These are phyloP conservation scores for Umimayanthus chanpuru DNA, from an alignment of 92 coral and sea anemone species.

Conservation along the genomic window DNA sequence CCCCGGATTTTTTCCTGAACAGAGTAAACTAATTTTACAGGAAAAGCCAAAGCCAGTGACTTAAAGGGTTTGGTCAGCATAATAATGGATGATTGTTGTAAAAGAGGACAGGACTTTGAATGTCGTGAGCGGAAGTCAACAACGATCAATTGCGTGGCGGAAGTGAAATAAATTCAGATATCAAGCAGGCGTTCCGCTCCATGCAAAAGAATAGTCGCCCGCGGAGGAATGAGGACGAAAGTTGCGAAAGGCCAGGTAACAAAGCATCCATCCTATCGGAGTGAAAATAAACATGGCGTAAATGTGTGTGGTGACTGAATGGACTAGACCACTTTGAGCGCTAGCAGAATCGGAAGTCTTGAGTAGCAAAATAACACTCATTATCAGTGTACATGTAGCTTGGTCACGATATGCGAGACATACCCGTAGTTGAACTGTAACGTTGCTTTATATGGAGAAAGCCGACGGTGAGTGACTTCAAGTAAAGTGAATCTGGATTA, in stretches of 20 bases:
- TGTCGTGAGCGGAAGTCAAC: too few species aligned
- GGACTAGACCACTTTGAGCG: background rate
- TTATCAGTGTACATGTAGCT: background rate
- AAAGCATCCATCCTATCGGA: constrained; percentile 9
- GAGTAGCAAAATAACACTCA: background rate
- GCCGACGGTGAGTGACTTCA: background rate
- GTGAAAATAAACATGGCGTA: constrained; percentile 36
- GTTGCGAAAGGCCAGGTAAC: constrained; percentile 9
- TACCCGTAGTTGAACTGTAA: background rate
- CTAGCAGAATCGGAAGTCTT: background rate
- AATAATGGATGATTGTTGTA: too few species aligned
- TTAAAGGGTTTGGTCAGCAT: too few species aligned
- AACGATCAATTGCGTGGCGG: too few species aligned
- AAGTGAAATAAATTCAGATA: too few species aligned
- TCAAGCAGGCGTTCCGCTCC: too few species aligned
- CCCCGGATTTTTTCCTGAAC: too few species aligned
- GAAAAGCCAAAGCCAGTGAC: too few species aligned
- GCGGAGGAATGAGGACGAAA: constrained; percentile 6
- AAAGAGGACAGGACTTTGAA: too few species aligned
- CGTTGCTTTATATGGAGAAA: constrained; percentile 12
- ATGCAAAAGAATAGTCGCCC: background rate
- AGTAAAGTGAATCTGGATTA: background rate
- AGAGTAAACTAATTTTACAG: too few species aligned
- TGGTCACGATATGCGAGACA: background rate
- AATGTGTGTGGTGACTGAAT: too few species aligned